Evolutionary conservation across 2,797 vertebrate genomes (phyloP), one percentile per base, ranked within the genome.

Genomic region (Phaenicophaeus curvirostris): DNA sequence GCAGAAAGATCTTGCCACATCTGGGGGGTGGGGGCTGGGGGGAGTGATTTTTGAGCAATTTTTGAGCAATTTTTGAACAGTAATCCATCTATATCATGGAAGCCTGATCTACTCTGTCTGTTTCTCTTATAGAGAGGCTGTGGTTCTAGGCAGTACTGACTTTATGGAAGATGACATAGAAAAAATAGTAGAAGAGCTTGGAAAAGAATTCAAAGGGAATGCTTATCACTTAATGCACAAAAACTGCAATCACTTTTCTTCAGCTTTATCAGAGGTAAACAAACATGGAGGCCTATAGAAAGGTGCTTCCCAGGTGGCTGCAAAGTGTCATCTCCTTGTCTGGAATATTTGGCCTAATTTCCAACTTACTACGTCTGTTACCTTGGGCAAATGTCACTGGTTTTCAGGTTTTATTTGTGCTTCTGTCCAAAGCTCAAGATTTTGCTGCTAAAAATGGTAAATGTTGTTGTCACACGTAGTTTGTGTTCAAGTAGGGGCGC

Each of bases 171-270:
- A 99, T 87, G 99, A 99, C 57, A 98, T 99, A 97, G 99, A 99
- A 97, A 98, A 99, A 90, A 99, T 99, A 79, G 98, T 99, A 83
- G 99, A 99, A 97, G 99, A 99, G 94, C 98, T 99, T 98, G 99
- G 99, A 88, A 99, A 99, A 95, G 99, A 99, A 96, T 99, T 99
- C 97, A 99, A 99, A 98, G 99, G 99, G 94, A 99, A 99, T 59
- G 99, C 99, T 87, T 99, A 99, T 97, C 99, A 99, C 96, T 98
- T 99, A 95, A 99, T 99, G 99, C 99, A 99, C 98, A 99, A 99
- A 98, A 99, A 99, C 98, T 99, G 99, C 98, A 99, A 99, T 98
- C 99, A 99, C 97, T 99, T 99, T 96, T 99, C 99, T 97, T 99
- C 99, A 71, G 98, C 99, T 78, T 98, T 99, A 92, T 99, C 99